Base-by-base conservation (phyloP, 30 jellyfish, hydroid and myxozoan genomes). In the Clytia hemisphaerica region DNA sequence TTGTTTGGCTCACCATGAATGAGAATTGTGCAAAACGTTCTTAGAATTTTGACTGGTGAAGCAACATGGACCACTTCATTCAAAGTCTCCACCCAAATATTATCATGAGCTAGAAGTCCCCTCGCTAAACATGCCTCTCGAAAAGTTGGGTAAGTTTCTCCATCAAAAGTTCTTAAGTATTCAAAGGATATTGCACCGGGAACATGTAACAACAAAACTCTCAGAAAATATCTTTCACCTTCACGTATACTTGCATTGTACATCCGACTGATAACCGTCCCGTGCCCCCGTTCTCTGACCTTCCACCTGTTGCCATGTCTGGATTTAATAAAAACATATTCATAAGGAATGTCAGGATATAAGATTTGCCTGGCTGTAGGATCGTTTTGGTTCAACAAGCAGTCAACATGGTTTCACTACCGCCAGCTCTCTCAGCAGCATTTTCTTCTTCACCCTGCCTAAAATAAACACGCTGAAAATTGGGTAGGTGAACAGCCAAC, bases 141-240 rank as follows among this genome's bases (percentile, higher is more conserved):
- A 54, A 60, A 64, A 29, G 92, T 77, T 14, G 22, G 38, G 37
- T 77, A 66, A 18, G 1, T 16, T 6, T 58, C 44, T 2, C 85
- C 85, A 64, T 66, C 61, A 51, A 77, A 21, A 16, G 85, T 66
- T 67, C 58, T 67, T 7, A 67, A 50, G 72, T 67, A 64, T 35
- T 76, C 73, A 45, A 74, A 74, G 15, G 87, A 58, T 19, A 81
- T 74, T 6, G 50, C 83, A 4, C 89, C 89, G 55, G n/a, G n/a
- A n/a, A n/a, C n/a, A n/a, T n/a, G n/a, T n/a, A n/a, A n/a, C n/a
- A n/a, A n/a, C n/a, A n/a, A n/a, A n/a, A n/a, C n/a, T n/a, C n/a
- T n/a, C n/a, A n/a, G n/a, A n/a, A n/a, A n/a, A n/a, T n/a, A n/a
- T n/a, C n/a, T n/a, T n/a, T n/a, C n/a, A n/a, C n/a, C n/a, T n/a